A percentile compares a stretch with the other conserved stretches of the same genome.
These are phyloP conservation scores for Micromys minutus DNA, from an alignment of 2,113 vertebrate species.

Conservation along the genomic window DNA sequence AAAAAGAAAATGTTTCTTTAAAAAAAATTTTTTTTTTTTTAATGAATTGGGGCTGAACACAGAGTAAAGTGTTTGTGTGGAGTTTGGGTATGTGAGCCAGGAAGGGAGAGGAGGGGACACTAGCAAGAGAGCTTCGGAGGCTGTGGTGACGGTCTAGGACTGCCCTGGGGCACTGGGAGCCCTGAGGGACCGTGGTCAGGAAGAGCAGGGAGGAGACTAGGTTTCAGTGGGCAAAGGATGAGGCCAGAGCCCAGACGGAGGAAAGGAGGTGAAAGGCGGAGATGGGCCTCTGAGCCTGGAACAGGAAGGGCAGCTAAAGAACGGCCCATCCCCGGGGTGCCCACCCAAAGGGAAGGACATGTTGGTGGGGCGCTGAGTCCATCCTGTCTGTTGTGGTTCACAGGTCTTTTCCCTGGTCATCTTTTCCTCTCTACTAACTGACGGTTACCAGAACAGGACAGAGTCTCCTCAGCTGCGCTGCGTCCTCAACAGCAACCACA, in stretches of 20 bases:
- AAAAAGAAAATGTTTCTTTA: background rate
- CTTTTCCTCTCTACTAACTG: conserved; percentile 78
- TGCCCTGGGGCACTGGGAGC: background rate
- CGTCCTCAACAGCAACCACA: conserved; percentile 71
- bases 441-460: conserved; percentile 80
- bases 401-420: conserved; percentile 82
- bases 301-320: background rate
- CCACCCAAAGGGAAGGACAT: fast-evolving
- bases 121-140: background rate
- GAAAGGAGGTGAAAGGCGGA: background rate
- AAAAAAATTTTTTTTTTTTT: background rate
- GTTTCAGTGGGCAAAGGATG: background rate
- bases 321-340: fast-evolving
- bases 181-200: background rate
- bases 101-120: background rate
- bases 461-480: conserved; percentile 76
- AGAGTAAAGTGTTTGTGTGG: background rate
- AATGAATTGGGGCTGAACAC: background rate
- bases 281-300: background rate
- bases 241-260: background rate
- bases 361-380: background rate
- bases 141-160: background rate
- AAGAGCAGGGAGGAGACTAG: background rate
- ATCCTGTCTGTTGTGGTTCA: background rate
- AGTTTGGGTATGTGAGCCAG: background rate